Base-by-base conservation (phyloP, 2,888 invertebrate genomes). In the Chloroclystis v-ata region DNA sequence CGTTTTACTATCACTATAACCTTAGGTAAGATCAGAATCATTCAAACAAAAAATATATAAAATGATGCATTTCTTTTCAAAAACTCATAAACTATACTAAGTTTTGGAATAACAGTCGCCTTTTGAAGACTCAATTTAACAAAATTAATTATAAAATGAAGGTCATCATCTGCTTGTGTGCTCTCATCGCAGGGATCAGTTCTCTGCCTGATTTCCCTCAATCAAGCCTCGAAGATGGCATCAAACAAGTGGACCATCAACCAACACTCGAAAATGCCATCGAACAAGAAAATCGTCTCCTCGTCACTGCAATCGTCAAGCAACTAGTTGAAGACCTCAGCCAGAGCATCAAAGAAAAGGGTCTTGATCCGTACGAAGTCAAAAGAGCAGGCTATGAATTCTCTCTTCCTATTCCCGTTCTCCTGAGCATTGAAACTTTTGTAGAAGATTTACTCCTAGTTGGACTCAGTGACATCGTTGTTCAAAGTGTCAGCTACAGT, bases 401-500 rank as follows among this genome's bases (percentile, higher is more conserved):
- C 13, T 44, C 39, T n/a, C 30, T 47, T 1, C 53, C 49, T 1
- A 44, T 53, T 0, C 37, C 43, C n/a, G 25, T 35, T 1, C 37
- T 51, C 4, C 41, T 47, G 26, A 41, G 28, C 20, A 10, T 14
- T 0, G 14, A 47, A 4, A 10, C 3, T 5, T 1, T 9, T 0
- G 5, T 51, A 0, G 29, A 43, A 26, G 28, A 47, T 0, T 2
- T 52, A 0, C 28, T 35, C 1, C n/a, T 52, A 12, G 13, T 7
- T n/a, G 55, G 55, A 3, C 41, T 78, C 1, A 75, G 77, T 25
- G 66, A 71, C 0, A 80, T 80, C 40, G 62, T 59, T 0, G 54
- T 78, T 2, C 65, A 78, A 9, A 26, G 59, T 0, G 29, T 82
- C 4, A 53, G 50, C 1, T 46, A 74, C 4, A 52, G 47, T 0